Evolutionary conservation across 2,797 vertebrate species (phyloP).

Genomic region (Vultur gryphus): DNA sequence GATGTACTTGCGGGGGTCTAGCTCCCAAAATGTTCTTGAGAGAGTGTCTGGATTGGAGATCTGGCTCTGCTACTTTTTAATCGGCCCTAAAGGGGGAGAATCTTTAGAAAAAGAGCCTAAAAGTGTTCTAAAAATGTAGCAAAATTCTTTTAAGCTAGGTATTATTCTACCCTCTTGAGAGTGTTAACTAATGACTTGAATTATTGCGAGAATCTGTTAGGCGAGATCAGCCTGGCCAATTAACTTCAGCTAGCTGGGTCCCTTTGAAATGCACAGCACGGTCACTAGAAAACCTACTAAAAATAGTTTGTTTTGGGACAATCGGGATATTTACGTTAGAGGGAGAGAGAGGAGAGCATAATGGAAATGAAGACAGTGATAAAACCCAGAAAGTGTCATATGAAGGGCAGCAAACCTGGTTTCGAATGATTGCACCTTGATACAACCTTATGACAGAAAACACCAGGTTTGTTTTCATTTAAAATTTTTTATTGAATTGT

Average conservation of each 20-base stretch:
- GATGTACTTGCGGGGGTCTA: not conserved
- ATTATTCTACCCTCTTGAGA: not conserved
- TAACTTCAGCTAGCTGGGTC: not conserved
- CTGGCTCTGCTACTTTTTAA: not conserved
- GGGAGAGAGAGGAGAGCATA: not conserved
- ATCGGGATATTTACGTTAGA: not conserved
- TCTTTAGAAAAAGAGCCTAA: conserved; percentile 21
- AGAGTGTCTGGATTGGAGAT: not conserved
- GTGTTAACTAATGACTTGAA: not conserved
- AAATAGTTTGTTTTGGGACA: not conserved
- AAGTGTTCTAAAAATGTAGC: not conserved
- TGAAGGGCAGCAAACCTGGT: not conserved
- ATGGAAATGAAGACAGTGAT: not conserved
- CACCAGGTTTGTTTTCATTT: not conserved
- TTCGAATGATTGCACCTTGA: not conserved
- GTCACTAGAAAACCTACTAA: not conserved
- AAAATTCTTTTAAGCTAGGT: not conserved
- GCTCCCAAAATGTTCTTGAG: not conserved
- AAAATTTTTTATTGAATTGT: not conserved
- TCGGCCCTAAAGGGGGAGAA: not conserved
- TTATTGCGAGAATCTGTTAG: not conserved
- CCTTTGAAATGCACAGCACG: not conserved
- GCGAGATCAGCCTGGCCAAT: not conserved
- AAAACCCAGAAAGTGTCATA: not conserved
- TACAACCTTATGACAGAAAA: not conserved